Evolutionary conservation across 2,797 vertebrate species (phyloP).

Genomic region (Sebastiscus albofasciatus): DNA sequence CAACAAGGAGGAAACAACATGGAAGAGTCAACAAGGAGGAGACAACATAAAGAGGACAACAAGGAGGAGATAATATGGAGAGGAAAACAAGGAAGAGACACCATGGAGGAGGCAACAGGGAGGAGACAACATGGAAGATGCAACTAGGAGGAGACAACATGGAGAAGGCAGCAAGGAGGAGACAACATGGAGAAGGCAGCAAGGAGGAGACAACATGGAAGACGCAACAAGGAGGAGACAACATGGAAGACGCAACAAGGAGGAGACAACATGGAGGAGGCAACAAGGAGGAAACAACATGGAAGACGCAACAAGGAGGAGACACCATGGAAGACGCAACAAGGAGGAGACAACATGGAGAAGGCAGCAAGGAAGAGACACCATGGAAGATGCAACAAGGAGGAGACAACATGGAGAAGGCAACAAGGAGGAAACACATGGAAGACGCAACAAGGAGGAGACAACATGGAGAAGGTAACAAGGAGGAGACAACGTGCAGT

Average conservation of each 20-base stretch:
- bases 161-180: not conserved
- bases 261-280: too few species aligned
- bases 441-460: too few species aligned
- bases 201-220: not conserved
- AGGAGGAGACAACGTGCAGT: too few species aligned
- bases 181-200: not conserved
- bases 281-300: too few species aligned
- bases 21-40: not conserved
- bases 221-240: not conserved
- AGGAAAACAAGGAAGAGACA: fast-evolving
- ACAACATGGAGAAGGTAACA: fast-evolving
- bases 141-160: not conserved
- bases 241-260: not conserved
- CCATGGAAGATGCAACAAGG: too few species aligned
- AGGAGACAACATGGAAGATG: not conserved
- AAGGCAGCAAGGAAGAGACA: too few species aligned
- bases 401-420: too few species aligned
- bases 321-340: fast-evolving
- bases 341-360: too few species aligned
- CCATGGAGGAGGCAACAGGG: not conserved
- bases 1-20: not conserved
- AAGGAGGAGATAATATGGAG: fast-evolving
- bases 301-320: too few species aligned
- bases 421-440: too few species aligned
- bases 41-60: not conserved